Evolutionary conservation across 2,888 invertebrate genomes (phyloP).

Genomic region (Drosophila emarginata): DNA sequence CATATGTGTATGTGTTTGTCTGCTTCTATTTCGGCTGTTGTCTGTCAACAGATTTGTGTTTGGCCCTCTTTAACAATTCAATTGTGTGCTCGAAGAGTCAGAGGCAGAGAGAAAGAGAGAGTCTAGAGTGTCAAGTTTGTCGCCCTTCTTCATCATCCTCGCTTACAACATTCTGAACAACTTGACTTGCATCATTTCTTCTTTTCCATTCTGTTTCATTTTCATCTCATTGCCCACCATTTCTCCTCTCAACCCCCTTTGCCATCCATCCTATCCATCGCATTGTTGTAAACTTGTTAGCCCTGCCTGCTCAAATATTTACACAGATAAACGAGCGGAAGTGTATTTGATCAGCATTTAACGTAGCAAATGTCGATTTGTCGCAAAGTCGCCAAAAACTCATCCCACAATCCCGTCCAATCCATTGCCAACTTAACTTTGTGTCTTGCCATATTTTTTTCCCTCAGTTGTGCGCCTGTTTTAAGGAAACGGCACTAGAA

Average conservation of each 20-base stretch:
- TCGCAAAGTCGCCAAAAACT: constrained; percentile 28
- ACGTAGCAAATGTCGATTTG: constrained; percentile 66
- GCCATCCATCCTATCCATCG: constrained; percentile 20
- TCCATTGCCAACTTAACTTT: background rate
- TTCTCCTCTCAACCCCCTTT: background rate
- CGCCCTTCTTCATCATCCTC: background rate
- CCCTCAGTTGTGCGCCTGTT: background rate
- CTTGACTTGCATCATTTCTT: constrained; percentile 49
- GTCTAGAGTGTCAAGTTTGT: constrained; percentile 17
- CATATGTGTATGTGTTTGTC: background rate
- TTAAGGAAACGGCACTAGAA: background rate
- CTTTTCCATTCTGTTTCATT: constrained; percentile 24
- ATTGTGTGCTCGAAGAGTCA: constrained; percentile 37
- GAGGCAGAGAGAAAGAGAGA: background rate
- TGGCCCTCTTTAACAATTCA: constrained; percentile 52
- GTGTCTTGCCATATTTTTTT: background rate
- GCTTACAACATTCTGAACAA: constrained; percentile 12
- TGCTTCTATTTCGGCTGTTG: constrained; percentile 9
- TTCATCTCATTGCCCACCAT: constrained; percentile 30
- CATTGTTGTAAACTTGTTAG: constrained; percentile 63
- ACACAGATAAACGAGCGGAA: constrained; percentile 77
- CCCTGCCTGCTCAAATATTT: constrained; percentile 72
- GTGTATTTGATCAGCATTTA: constrained; percentile 71
- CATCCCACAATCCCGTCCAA: background rate
- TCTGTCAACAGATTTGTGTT: constrained; percentile 44